Conservation (phyloP, 2,797 vertebrate species). For the Capromys pilorides region DNA sequence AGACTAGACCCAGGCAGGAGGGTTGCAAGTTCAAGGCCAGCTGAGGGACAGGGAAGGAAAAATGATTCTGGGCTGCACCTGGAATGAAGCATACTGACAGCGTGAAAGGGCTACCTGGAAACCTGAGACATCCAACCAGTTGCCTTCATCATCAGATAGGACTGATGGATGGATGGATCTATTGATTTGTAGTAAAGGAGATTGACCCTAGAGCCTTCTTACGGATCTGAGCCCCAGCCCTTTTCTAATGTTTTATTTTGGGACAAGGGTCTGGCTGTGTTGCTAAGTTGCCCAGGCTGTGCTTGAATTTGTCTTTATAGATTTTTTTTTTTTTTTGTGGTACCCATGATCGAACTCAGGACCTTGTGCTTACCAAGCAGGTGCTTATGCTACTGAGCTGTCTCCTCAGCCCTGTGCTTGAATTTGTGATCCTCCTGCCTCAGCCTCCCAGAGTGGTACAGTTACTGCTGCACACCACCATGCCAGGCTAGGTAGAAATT, state of each 20-base stretch:
- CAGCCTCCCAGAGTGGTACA: not conserved
- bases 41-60: not conserved
- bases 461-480: not conserved
- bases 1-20: not conserved
- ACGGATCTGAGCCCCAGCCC: not conserved
- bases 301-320: too few species aligned
- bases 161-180: not conserved
- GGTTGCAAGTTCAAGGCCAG: not conserved
- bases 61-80: not conserved
- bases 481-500: not conserved
- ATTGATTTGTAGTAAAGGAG: not conserved
- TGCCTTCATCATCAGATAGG: not conserved
- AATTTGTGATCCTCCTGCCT: not conserved
- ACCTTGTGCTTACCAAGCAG: too few species aligned
- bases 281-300: not conserved
- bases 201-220: not conserved
- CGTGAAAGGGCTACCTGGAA: not conserved
- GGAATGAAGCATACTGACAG: not conserved
- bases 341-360: too few species aligned
- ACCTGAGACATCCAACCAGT: not conserved
- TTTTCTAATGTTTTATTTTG: not conserved
- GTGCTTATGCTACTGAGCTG: too few species aligned
- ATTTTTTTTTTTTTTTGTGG: too few species aligned
- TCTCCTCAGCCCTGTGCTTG: not conserved
- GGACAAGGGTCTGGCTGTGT: not conserved